A percentile compares a stretch with the other conserved stretches of the same genome.
Conservation (phyloP, 2,888 invertebrate genomes). For the Xiphydria camelus region DNA sequence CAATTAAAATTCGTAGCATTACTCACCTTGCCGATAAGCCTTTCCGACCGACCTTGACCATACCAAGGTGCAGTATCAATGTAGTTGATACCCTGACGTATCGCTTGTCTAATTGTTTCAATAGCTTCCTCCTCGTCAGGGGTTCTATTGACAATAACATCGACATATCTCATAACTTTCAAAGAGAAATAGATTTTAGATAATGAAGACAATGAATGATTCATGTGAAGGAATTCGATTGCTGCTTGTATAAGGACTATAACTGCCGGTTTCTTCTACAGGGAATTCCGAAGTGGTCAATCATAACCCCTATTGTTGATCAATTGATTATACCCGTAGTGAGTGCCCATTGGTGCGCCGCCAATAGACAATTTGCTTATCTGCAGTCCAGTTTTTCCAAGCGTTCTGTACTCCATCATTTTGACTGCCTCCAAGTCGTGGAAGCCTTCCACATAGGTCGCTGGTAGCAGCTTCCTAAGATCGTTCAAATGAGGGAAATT, state of each 20-base stretch:
- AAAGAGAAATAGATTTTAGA: too few species aligned
- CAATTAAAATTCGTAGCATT: neutral
- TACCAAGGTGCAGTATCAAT: constrained; percentile 94
- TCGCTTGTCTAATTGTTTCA: constrained; percentile 69
- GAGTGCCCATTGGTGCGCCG: constrained; percentile 72
- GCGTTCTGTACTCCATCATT: constrained; percentile 72
- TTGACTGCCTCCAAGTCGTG: constrained; percentile 65
- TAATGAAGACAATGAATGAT: too few species aligned
- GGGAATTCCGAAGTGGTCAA: too few species aligned
- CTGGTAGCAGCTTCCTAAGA: constrained; percentile 55
- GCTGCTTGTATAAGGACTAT: too few species aligned
- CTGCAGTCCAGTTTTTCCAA: constrained; percentile 75
- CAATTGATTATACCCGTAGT: constrained; percentile 69
- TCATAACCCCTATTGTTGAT: too few species aligned
- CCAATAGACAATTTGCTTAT: constrained; percentile 76
- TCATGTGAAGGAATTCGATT: too few species aligned
- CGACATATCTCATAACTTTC: too few species aligned
- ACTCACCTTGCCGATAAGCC: constrained; percentile 75
- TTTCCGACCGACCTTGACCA: constrained; percentile 85
- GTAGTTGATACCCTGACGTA: constrained; percentile 84
- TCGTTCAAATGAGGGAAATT: too few species aligned
- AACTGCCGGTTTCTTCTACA: too few species aligned
- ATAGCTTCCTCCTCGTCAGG: constrained; percentile 70
- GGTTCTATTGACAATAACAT: constrained; percentile 61
- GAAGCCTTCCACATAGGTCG: constrained; percentile 68